A percentile compares a stretch with the other conserved stretches of the same genome.
Evolutionary conservation across 2,888 invertebrate genomes (phyloP).

Genomic region (Sepiola atlantica): DNA sequence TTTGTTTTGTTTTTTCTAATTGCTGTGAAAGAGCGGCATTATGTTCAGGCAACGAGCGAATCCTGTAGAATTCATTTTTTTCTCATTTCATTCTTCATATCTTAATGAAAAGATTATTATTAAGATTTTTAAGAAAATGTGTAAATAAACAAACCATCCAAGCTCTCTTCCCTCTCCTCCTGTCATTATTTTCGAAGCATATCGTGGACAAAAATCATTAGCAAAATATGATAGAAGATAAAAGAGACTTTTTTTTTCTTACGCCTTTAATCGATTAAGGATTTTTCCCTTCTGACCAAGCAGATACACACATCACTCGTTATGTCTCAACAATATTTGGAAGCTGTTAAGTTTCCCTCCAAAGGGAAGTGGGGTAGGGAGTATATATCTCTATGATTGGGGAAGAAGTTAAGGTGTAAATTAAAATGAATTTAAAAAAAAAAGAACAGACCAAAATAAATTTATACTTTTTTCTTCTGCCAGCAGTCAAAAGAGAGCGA

Average conservation of each 20-base stretch:
- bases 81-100: not conserved
- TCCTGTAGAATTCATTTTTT: not conserved
- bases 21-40: not conserved
- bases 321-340: not conserved
- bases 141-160: not conserved
- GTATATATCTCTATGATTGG: not conserved
- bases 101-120: not conserved
- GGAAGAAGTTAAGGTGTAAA: not conserved
- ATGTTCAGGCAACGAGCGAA: not conserved
- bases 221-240: not conserved
- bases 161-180: not conserved
- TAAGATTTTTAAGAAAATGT: not conserved
- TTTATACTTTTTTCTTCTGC: not conserved
- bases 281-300: not conserved
- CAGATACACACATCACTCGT: not conserved
- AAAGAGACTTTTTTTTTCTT: not conserved
- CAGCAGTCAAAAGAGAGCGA: not conserved
- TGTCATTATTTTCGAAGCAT: slow-evolving; percentile 16
- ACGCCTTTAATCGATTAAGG: not conserved
- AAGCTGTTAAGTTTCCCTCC: not conserved
- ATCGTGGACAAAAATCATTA: not conserved
- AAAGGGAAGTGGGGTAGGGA: not conserved
- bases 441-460: not conserved
- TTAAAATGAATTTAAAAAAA: not conserved
- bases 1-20: not conserved